These are phyloP conservation scores for Mormyrus hasselquistii DNA, from an alignment of 2,797 vertebrate species.

Conservation along the genomic window DNA sequence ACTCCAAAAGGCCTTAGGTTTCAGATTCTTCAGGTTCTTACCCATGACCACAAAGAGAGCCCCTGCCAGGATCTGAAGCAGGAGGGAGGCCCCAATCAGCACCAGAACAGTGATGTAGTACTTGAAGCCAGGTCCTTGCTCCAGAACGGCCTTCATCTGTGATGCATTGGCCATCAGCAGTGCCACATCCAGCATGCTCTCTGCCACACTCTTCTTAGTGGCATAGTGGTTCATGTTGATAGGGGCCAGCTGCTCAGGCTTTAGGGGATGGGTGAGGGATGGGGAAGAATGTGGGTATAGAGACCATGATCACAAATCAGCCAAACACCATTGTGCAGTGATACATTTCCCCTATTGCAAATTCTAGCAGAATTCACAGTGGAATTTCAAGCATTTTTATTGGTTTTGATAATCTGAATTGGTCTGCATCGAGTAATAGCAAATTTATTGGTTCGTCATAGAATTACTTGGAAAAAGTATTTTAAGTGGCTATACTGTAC, in stretches of 20 bases:
- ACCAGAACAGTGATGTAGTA: slow-evolving; percentile 73
- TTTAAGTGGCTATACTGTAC: neutral
- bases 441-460: neutral
- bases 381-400: neutral
- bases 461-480: neutral
- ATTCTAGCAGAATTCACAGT: neutral
- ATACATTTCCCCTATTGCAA: neutral
- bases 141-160: slow-evolving; percentile 82
- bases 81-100: slow-evolving; percentile 81
- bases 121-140: slow-evolving; percentile 75
- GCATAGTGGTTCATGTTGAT: slow-evolving; percentile 85
- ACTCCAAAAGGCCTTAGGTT: neutral
- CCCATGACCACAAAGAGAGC: slow-evolving; percentile 79
- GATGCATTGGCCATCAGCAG: slow-evolving; percentile 85
- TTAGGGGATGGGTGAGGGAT: slow-evolving; percentile 28
- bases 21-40: slow-evolving; percentile 57
- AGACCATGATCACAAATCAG: neutral
- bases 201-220: slow-evolving; percentile 85
- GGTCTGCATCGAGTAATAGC: neutral
- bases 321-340: neutral
- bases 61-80: slow-evolving; percentile 77
- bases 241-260: slow-evolving; percentile 36
- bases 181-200: slow-evolving; percentile 86
- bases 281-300: neutral
- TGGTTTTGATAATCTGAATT: neutral